phyloP scores from a whole-genome alignment of 37 sponge, comb jelly and placozoan genomes.

The Halichondria panicea region DNA sequence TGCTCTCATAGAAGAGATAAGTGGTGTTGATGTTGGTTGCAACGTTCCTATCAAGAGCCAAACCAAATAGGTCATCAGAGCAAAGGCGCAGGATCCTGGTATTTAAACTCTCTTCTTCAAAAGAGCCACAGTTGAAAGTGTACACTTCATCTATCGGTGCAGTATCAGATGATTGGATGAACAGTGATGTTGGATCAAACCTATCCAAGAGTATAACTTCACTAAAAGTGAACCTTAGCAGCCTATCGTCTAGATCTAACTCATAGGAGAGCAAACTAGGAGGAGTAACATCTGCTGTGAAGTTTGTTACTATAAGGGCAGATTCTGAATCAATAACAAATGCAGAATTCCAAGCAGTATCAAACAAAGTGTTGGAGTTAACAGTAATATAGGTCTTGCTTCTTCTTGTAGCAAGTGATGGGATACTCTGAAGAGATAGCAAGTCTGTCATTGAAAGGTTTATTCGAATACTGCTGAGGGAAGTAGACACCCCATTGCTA shows the following conservation, averaged over 20 bases:
- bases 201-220: constrained; percentile 59
- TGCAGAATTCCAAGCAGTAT: constrained; percentile 42
- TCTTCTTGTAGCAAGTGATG: constrained; percentile 51
- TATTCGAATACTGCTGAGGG: constrained; percentile 34
- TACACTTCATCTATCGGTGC: constrained; percentile 8
- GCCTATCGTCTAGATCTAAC: constrained; percentile 57
- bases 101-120: constrained; percentile 19
- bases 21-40: constrained; percentile 69
- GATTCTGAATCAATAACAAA: constrained; percentile 11
- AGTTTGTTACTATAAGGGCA: constrained; percentile 23
- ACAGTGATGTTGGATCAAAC: constrained; percentile 44
- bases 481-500: constrained; percentile 2
- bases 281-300: constrained; percentile 35
- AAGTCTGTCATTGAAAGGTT: constrained; percentile 41
- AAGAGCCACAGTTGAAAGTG: constrained; percentile 25
- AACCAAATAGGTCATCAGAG: constrained; percentile 48
- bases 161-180: constrained; percentile 50
- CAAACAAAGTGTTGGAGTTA: constrained; percentile 34
- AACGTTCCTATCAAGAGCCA: constrained; percentile 57
- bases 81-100: constrained; percentile 42
- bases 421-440: constrained; percentile 37
- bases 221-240: constrained; percentile 68
- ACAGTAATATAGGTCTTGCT: constrained; percentile 50
- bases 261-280: constrained; percentile 52
- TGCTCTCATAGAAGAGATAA: constrained; percentile 51